phyloP scores from a whole-genome alignment of 2,888 invertebrate genomes.

The Nomada ferruginata region DNA sequence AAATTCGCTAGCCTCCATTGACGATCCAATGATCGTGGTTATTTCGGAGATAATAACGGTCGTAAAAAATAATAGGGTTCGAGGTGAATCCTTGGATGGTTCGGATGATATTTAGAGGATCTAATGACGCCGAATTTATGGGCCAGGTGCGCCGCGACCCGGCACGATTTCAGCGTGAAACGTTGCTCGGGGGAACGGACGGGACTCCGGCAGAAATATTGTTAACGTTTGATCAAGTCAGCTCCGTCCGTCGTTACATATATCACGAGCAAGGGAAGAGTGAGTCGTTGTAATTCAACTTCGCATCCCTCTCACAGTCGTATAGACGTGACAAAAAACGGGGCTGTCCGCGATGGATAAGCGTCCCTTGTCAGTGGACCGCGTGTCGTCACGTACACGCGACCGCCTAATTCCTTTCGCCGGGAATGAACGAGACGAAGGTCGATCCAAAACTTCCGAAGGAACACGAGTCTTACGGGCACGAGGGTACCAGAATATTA shows the following conservation, averaged over 20 bases:
- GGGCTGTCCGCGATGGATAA: not conserved
- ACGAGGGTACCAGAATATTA: not conserved
- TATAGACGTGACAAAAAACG: not conserved
- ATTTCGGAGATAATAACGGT: slow-evolving; percentile 53
- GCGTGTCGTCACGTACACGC: slow-evolving; percentile 9
- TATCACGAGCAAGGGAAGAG: slow-evolving; percentile 4
- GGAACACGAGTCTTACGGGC: not conserved
- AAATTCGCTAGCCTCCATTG: slow-evolving; percentile 20
- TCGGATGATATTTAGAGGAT: slow-evolving; percentile 44
- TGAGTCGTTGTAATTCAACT: not conserved
- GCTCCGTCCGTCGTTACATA: not conserved
- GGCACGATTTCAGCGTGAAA: slow-evolving; percentile 28
- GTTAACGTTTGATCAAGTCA: slow-evolving; percentile 8
- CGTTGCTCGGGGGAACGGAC: not conserved
- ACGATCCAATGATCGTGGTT: slow-evolving; percentile 49
- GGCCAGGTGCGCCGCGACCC: slow-evolving; percentile 36
- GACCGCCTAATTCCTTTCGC: not conserved
- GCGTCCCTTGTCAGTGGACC: not conserved
- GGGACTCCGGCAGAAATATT: not conserved
- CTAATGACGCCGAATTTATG: slow-evolving; percentile 54
- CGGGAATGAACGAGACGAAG: not conserved
- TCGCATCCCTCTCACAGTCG: not conserved
- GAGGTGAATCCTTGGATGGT: slow-evolving; percentile 38
- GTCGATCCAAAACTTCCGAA: slow-evolving; percentile 11
- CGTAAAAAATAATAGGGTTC: slow-evolving; percentile 57